These are phyloP conservation scores for Enteromius viviparus DNA, from an alignment of 2,797 vertebrate species.

Conservation along the genomic window DNA sequence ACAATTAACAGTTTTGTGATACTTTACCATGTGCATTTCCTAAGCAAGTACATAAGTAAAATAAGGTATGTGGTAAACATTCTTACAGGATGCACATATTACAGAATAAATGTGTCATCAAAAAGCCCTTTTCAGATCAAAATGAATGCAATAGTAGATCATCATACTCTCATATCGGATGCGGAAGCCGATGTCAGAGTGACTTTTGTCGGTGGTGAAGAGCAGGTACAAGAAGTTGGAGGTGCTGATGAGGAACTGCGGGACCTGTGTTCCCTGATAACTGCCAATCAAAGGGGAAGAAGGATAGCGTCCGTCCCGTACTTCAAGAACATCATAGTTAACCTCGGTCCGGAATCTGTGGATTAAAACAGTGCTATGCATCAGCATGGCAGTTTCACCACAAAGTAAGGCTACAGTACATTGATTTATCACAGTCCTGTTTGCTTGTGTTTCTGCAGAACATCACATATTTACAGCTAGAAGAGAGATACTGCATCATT, in stretches of 20 bases:
- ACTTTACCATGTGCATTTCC: neutral
- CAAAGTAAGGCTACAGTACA: neutral
- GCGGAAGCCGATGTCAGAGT: slow-evolving; percentile 96
- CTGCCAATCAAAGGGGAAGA: slow-evolving; percentile 93
- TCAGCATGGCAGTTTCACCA: slow-evolving; percentile 1
- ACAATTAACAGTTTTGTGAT: neutral
- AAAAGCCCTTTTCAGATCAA: neutral
- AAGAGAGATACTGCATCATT: slow-evolving; percentile 13
- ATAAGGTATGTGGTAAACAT: neutral
- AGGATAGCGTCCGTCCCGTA: slow-evolving; percentile 92
- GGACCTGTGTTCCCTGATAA: slow-evolving; percentile 97
- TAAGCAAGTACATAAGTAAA: neutral
- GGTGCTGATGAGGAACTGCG: slow-evolving; percentile 98
- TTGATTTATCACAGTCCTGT: slow-evolving; percentile 27
- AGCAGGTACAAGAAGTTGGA: slow-evolving; percentile 95
- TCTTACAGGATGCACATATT: neutral
- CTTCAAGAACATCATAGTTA: slow-evolving; percentile 95
- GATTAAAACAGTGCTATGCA: slow-evolving; percentile 5
- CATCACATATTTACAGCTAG: slow-evolving; percentile 28
- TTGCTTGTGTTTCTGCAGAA: slow-evolving; percentile 9
- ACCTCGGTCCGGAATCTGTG: slow-evolving; percentile 96
- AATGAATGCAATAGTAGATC: neutral
- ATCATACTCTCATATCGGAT: slow-evolving; percentile 95
- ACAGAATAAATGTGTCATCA: neutral
- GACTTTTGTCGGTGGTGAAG: slow-evolving; percentile 98